Conservation (phyloP, 2,797 vertebrate species). For the Neomorphus geoffroyi region DNA sequence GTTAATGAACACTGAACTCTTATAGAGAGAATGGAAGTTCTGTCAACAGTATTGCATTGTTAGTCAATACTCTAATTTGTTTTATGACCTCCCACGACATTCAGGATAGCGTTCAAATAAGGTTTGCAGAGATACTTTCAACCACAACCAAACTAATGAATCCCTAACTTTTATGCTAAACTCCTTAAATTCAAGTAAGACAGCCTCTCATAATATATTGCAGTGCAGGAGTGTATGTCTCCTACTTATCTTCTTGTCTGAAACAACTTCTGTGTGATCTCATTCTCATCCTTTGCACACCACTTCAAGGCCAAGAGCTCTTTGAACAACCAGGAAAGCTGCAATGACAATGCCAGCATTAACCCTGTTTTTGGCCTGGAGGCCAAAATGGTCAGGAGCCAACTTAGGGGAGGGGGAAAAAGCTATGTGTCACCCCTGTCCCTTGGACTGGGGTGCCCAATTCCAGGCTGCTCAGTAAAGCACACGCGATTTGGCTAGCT, state of each 20-base stretch:
- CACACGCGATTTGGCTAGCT: neutral
- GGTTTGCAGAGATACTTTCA: neutral
- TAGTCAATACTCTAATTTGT: neutral
- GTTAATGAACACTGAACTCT: neutral
- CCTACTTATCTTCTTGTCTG: neutral
- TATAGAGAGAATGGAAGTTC: neutral
- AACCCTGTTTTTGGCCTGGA: neutral
- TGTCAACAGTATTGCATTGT: neutral
- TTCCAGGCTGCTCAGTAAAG: neutral
- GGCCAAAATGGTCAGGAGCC: neutral
- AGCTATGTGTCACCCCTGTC: neutral
- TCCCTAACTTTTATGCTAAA: neutral
- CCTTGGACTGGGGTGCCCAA: fast-evolving
- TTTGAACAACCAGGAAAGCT: neutral
- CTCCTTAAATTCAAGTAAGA: neutral
- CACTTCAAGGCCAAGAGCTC: neutral
- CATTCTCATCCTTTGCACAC: neutral
- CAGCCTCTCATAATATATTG: neutral
- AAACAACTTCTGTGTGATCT: neutral
- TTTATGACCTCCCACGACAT: neutral
- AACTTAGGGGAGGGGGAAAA: neutral
- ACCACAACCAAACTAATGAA: neutral
- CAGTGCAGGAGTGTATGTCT: neutral
- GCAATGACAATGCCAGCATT: fast-evolving
- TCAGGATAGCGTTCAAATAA: neutral